Percentiles rank a stretch among this genome's conserved stretches.
Conservation (phyloP, 1,140 invertebrate genomes). For the Camponotus pennsylvanicus region DNA sequence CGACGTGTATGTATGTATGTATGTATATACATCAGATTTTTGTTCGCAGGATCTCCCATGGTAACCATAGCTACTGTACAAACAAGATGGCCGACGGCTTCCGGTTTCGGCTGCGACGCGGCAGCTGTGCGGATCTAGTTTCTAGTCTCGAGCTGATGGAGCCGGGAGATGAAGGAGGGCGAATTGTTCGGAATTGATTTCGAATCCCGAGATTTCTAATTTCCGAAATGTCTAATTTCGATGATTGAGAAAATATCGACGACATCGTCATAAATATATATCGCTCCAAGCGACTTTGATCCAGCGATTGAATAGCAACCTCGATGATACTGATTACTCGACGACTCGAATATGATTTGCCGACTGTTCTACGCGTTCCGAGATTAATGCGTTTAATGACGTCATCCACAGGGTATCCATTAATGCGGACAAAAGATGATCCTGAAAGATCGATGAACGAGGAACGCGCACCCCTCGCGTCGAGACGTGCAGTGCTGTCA, state of each 20-base stretch:
- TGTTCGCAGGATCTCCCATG: conserved; percentile 80
- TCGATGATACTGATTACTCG: background rate
- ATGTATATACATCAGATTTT: conserved; percentile 34
- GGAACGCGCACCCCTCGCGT: conserved; percentile 22
- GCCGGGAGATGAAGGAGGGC: conserved; percentile 34
- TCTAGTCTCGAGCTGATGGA: conserved; percentile 75
- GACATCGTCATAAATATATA: background rate
- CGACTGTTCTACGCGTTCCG: background rate
- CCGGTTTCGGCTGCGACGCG: conserved; percentile 81
- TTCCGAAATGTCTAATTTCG: background rate
- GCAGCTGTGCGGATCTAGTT: conserved; percentile 86
- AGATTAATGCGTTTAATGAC: conserved; percentile 4
- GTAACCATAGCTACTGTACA: conserved; percentile 85
- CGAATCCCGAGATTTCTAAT: conserved; percentile 7
- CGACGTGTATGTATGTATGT: conserved; percentile 36
- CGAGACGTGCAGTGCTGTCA: conserved; percentile 1
- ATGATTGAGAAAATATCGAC: background rate
- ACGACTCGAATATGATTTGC: conserved; percentile 2
- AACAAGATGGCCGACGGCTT: conserved; percentile 86
- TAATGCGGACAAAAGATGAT: conserved; percentile 57
- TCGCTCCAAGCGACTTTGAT: too few relatives aligned
- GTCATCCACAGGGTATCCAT: conserved; percentile 26
- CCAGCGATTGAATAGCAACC: too few relatives aligned
- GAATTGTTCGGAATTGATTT: conserved; percentile 43
- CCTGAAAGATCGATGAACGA: conserved; percentile 57